These are phyloP conservation scores for Enteromius treurensis DNA, from an alignment of 2,797 vertebrate genomes.

Conservation along the genomic window DNA sequence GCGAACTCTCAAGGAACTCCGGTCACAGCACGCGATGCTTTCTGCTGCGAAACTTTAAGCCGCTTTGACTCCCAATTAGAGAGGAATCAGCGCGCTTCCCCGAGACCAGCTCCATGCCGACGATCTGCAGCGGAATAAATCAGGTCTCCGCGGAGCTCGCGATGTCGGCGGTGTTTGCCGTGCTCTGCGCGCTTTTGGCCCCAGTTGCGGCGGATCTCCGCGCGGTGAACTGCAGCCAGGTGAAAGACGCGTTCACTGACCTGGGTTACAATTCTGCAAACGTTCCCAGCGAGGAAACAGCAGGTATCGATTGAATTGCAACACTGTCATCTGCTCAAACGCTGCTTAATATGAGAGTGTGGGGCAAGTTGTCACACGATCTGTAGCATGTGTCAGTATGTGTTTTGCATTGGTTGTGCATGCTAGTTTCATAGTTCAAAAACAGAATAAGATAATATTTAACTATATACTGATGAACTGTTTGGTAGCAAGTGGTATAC, in stretches of 20 bases:
- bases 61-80: neutral
- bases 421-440: neutral
- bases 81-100: neutral
- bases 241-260: constrained; percentile 83
- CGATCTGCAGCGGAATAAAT: constrained; percentile 61
- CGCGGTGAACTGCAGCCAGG: constrained; percentile 87
- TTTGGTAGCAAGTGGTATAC: neutral
- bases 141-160: constrained; percentile 61
- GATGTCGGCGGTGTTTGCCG: constrained; percentile 73
- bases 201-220: constrained; percentile 79
- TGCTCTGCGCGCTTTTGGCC: constrained; percentile 77
- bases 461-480: neutral
- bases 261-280: constrained; percentile 88
- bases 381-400: neutral
- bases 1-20: neutral
- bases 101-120: constrained; percentile 55
- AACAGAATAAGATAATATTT: neutral
- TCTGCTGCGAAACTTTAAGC: neutral
- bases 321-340: neutral
- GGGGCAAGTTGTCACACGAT: neutral
- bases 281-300: constrained; percentile 88
- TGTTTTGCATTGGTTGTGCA: neutral
- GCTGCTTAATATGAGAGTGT: neutral
- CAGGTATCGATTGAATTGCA: constrained; percentile 78
- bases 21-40: neutral